Evolutionary conservation across 1,140 invertebrate species (phyloP), one percentile per base, ranked within the genome.

Genomic region (Scaptodrosophila lebanonensis): DNA sequence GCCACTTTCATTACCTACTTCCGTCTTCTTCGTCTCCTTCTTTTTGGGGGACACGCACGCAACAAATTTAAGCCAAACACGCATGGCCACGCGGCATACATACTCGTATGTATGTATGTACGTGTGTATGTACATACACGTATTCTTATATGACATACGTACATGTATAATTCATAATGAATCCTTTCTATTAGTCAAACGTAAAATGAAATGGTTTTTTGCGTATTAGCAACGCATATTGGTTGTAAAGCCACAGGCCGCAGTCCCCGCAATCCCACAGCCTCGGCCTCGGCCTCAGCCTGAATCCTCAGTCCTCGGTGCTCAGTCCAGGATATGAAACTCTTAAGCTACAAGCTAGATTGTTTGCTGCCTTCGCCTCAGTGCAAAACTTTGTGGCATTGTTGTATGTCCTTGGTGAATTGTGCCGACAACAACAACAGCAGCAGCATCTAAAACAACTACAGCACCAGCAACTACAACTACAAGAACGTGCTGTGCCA

Each of bases 171-270:
- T 82, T 82, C 69, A 82, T 83, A 82, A 82, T 82, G 75, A 82
- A 82, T 82, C 75, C 75, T 82, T 82, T 82, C 75, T 82, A 82
- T 82, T 82, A 82, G 75, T 70, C 69, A 82, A 79, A 79, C 65
- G 68, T 79, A 79, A 79, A 79, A 79, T 79, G 57, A 60, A 79
- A 79, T 79, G 73, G 60, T 79, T 73, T 79, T n/a, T 49, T 40
- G 18, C 60, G 72, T 77, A 77, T 76, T 77, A 76, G 71, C 63
- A 47, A 75, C 60, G 71, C 54, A 77, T 76, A 76, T 76, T 76
- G 72, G 71, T 62, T 76, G 61, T 58, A 67, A 71, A 77, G 50
- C 67, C 72, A 8, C 22, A 25, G n/a, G n/a, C n/a, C n/a, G n/a
- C n/a, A n/a, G n/a, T n/a, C n/a, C n/a, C n/a, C n/a, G n/a, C n/a